Base-by-base conservation (phyloP, 2,113 vertebrate genomes). In the Synchiropus splendidus region DNA sequence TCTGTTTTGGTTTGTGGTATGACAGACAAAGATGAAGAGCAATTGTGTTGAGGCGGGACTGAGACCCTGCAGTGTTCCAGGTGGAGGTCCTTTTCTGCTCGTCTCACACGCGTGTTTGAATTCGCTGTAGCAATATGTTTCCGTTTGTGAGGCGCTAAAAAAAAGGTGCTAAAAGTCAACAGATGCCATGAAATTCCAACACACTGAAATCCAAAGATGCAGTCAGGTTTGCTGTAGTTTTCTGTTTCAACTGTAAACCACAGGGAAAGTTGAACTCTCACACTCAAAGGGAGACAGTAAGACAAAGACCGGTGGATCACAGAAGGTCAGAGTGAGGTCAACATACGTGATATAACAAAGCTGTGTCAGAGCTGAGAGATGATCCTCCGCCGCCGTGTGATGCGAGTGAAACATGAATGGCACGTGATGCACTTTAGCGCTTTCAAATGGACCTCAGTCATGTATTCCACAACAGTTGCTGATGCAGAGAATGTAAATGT, bases 341-440 rank as follows among this genome's bases (percentile, higher is more conserved):
- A 27, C 4, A 27, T 27, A 27, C 21, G 4, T 27, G 4, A 5
- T 27, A 27, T 27, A 8, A 5, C 21, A 27, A 27, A 8, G 4
- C 4, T 27, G 21, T 27, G 16, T 21, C 42, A 9, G 45, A 74
- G 33, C 64, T 58, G 64, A 77, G 63, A 75, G 75, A 58, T 55
- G 12, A 68, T 52, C 21, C 58, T 56, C 63, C 21, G 39, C 53
- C 13, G 16, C 39, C 18, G 5, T 15, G 15, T 18, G 31, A 31
- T 17, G 44, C 51, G 5, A 48, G 38, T 36, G 45, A 64, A 48
- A 66, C 64, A 61, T 17, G 43, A 73, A 65, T 46, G 52, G 64
- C 72, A 82, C 81, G 64, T 6, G 13, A 74, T 59, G 79, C 78
- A 83, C 80, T 79, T 83, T 84, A 80, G 41, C 61, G 40, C 45